Conservation (phyloP, 2,113 vertebrate genomes). For the Oceanodroma tethys region DNA sequence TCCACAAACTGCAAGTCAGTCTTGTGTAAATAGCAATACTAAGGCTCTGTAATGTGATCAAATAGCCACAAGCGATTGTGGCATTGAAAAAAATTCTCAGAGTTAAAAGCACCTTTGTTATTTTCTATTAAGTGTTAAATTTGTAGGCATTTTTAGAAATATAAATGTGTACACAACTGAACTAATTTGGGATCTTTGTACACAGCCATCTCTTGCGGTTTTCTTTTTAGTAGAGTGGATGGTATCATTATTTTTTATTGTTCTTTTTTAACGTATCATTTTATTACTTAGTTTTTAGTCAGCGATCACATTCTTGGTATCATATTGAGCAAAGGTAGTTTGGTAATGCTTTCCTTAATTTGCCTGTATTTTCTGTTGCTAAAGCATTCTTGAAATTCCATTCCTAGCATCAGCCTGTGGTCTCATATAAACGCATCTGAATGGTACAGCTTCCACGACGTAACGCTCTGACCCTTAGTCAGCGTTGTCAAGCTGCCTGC, state of each 20-base stretch:
- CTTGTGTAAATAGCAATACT: neutral
- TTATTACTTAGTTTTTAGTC: neutral
- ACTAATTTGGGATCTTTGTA: neutral
- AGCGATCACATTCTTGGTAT: neutral
- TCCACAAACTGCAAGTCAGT: neutral
- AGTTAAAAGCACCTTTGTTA: neutral
- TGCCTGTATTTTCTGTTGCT: neutral
- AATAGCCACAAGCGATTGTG: neutral
- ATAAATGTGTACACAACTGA: neutral
- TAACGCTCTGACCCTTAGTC: accelerated
- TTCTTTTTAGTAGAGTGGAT: neutral
- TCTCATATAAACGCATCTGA: neutral
- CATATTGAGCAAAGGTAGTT: neutral
- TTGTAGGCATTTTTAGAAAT: neutral
- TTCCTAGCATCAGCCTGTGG: neutral
- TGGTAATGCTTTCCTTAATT: too few relatives aligned
- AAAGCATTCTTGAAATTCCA: neutral
- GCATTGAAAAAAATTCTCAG: neutral
- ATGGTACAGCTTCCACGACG: accelerated
- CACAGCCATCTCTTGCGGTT: neutral
- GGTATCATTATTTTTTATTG: neutral
- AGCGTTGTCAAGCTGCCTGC: neutral
- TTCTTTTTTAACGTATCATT: neutral
- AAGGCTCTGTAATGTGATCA: neutral
- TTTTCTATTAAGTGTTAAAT: neutral